Conservation (phyloP, 2,113 vertebrate species). For the Nothoprocta perdicaria region DNA sequence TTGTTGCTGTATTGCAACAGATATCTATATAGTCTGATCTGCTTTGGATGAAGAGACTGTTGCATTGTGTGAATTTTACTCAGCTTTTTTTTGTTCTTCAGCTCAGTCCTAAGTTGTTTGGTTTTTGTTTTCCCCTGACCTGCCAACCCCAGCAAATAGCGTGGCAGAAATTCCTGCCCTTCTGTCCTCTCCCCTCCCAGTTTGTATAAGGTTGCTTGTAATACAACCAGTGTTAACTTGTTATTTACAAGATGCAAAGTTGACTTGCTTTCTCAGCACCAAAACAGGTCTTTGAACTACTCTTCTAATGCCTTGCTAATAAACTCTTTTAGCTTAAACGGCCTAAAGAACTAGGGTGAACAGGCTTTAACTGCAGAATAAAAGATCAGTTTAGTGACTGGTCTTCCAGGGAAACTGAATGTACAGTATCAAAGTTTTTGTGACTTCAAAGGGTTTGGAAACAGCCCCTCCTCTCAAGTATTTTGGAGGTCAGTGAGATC, state of each 20-base stretch:
- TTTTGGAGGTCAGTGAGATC: not conserved
- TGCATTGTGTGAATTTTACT: not conserved
- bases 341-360: not conserved
- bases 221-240: not conserved
- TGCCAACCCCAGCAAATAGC: not conserved
- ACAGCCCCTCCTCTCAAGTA: not conserved
- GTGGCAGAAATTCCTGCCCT: not conserved
- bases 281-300: not conserved
- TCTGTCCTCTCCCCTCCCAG: not conserved
- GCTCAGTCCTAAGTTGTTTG: not conserved
- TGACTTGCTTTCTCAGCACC: not conserved
- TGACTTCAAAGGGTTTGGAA: not conserved
- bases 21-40: not conserved
- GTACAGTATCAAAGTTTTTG: not conserved
- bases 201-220: not conserved
- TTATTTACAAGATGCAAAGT: not conserved
- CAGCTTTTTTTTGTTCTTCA: not conserved
- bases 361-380: not conserved
- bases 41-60: not conserved
- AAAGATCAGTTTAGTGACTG: not conserved
- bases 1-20: not conserved
- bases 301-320: not conserved
- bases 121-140: not conserved
- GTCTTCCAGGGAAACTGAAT: rapidly evolving
- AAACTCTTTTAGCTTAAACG: not conserved